Base-by-base conservation (phyloP, 2,888 invertebrate genomes). In the Venusia cambrica region DNA sequence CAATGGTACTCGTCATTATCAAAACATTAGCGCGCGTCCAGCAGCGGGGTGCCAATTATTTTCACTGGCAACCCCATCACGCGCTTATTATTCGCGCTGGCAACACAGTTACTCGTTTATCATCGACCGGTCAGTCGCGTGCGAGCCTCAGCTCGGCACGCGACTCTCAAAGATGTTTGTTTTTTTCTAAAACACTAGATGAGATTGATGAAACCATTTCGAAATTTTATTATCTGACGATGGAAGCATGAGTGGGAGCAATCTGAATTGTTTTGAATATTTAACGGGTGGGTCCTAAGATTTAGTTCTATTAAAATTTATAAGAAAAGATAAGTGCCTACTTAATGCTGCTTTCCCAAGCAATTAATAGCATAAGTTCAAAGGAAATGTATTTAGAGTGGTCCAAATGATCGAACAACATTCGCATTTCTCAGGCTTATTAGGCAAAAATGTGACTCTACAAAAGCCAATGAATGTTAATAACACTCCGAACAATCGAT, bases 11-110 rank as follows among this genome's bases (percentile, higher is more conserved):
- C 77, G 72, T 77, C 75, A 83, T 84, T 84, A 84, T 74, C 69
- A 80, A 78, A 87, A 85, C 80, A 85, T 76, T 75, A 75, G 63
- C 76, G 71, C 73, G 68, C 71, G 77, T 54, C 62, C 53, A 63
- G 53, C 84, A 66, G 77, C 83, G 79, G 85, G 85, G 79, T 62
- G 85, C 85, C 85, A 85, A 87, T 87, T 87, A 87, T 79, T 76
- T 69, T 58, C 54, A 53, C 63, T 73, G 63, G 74, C 76, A 84
- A 77, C 84, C 84, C 84, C 73, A 77, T 80, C 81, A 60, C 53
- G 63, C 54, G 55, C 51, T 68, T 67, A 71, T 70, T 71, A 71
- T 71, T 64, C 61, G 62, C 60, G 45, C 53, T 78, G 67, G 78
- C 69, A 75, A 80, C 78, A 83, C 74, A 59, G 71, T 73, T 65